Evolutionary conservation across 2,797 vertebrate genomes (phyloP), one percentile per base, ranked within the genome.

Genomic region (Pipistrellus pipistrellus): DNA sequence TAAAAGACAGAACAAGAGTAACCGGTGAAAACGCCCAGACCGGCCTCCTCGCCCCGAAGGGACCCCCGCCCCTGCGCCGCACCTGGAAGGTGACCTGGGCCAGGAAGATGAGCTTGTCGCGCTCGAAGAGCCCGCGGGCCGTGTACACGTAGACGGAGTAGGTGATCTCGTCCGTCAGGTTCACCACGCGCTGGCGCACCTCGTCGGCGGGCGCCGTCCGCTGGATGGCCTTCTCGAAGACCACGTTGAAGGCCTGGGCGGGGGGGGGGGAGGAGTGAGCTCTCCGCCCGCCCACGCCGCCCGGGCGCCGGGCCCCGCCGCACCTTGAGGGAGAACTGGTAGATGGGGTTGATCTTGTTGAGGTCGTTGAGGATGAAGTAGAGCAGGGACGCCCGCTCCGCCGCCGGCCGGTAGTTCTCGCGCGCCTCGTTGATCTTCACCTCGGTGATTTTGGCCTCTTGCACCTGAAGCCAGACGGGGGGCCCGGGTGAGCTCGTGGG

Each of bases 271-370:
- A 4, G 25, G 0, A 4, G 23, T 59, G 23, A 62, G 57, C 25
- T 46, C 59, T 68, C 41, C 0, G 12, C 41, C 10, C 38, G 1
- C 0, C 8, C 44, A 41, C 44, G 51, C 13, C 25, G n/a, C 53
- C 32, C 2, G 51, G 10, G 51, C 38, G 38, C 44, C 44, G 3
- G 44, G 44, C 44, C 38, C 38, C 46, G 46, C 15, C 23, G 15
- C 90, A 98, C 98, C 98, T 98, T 98, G 64, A 98, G 98, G 0
- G 98, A 98, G 96, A 98, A 98, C 96, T 98, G 98, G 95, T 98
- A 98, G 96, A 98, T 98, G 96, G 98, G 98, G 94, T 98, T 98
- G 97, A 98, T 98, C 83, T 98, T 98, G 97, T 96, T 97, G 73
- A 98, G 98, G 96, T 98, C 98, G 0, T 97, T 98, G 32, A 98